phyloP scores from a whole-genome alignment of 2,797 vertebrate genomes.

The Sebastes steindachneri region DNA sequence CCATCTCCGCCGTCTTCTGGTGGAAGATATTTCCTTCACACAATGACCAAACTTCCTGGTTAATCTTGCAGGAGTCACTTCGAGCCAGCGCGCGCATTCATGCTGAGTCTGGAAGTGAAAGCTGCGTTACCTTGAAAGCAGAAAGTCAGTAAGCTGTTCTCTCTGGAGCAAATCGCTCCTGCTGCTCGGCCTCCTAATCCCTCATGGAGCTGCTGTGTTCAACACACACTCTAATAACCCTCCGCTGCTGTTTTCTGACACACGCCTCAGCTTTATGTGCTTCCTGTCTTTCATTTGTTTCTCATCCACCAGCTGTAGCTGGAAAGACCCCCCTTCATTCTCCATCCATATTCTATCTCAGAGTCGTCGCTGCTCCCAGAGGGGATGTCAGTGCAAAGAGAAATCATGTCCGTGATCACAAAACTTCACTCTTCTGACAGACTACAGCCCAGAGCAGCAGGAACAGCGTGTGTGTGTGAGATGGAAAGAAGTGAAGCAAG shows the following conservation, averaged over 20 bases:
- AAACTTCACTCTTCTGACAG: constrained; percentile 47
- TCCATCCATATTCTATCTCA: constrained; percentile 36
- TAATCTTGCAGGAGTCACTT: constrained; percentile 42
- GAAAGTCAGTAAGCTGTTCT: constrained; percentile 37
- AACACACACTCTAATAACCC: constrained; percentile 52
- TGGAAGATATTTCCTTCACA: constrained; percentile 42
- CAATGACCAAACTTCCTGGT: constrained; percentile 38
- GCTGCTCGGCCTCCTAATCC: constrained; percentile 56
- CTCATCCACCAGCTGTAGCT: constrained; percentile 39
- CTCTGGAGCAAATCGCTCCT: constrained; percentile 42
- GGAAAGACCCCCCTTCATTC: constrained; percentile 1
- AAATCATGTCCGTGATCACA: constrained; percentile 51
- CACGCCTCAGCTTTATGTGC: constrained; percentile 47
- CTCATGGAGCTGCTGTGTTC: constrained; percentile 55
- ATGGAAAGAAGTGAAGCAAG: background rate
- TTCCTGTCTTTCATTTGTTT: constrained; percentile 65
- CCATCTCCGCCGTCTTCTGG: background rate
- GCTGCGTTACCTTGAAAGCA: constrained; percentile 54
- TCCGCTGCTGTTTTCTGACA: constrained; percentile 63
- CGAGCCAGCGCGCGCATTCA: background rate
- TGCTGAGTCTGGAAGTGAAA: constrained; percentile 29
- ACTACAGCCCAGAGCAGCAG: constrained; percentile 16
- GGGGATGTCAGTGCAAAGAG: constrained; percentile 57
- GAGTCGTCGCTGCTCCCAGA: constrained; percentile 41
- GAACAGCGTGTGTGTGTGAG: background rate